phyloP scores from a whole-genome alignment of 2,888 invertebrate species.

The Quadroppia sp. region DNA sequence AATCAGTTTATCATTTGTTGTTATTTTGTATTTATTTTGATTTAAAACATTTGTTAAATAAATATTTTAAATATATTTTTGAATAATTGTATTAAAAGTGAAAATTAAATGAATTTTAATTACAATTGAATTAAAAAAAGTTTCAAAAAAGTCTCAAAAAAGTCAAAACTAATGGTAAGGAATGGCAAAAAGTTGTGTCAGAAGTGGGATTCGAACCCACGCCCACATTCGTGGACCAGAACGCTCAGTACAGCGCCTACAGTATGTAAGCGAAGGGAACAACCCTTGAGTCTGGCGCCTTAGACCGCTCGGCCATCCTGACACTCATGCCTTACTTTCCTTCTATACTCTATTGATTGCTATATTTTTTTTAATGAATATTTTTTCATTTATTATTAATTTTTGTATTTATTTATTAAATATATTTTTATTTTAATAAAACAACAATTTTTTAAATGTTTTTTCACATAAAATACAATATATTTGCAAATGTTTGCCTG shows the following conservation, averaged over 20 bases:
- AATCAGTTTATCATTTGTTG: not conserved
- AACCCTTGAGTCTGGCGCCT: conserved; percentile 53
- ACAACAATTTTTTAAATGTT: no score
- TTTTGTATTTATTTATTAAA: no score
- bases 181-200: conserved; percentile 45
- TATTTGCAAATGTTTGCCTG: no score
- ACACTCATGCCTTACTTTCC: conserved; percentile 27
- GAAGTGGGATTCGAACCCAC: conserved; percentile 52
- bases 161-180: not conserved
- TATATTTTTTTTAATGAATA: no score
- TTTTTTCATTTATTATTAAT: no score
- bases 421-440: no score
- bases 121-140: no score
- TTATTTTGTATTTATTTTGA: no score
- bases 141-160: not conserved
- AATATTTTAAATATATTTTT: not conserved
- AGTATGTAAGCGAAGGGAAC: conserved; percentile 38
- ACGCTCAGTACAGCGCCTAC: conserved; percentile 47
- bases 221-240: conserved; percentile 53
- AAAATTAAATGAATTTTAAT: no score
- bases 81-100: no score
- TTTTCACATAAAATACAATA: no score
- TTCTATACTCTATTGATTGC: not conserved
- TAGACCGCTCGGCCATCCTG: conserved; percentile 52
- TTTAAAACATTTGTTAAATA: no score